Evolutionary conservation across 2,113 vertebrate species (phyloP).

Genomic region (Capricornis sumatraensis): DNA sequence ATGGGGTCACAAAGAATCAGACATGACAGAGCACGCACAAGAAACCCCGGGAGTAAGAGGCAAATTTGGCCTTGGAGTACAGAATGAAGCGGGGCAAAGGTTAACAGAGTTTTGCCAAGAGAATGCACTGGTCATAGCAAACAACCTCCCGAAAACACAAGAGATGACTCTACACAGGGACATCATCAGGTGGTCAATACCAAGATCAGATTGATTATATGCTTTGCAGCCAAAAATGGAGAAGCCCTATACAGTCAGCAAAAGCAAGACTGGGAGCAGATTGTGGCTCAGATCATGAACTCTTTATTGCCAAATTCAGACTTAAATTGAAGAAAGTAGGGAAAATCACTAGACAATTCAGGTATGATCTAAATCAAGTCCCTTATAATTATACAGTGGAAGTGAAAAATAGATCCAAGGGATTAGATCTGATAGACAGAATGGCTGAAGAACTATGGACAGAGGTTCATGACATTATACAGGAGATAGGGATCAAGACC

Average conservation of each 20-base stretch:
- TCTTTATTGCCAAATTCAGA: background rate
- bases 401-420: background rate
- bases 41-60: background rate
- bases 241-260: background rate
- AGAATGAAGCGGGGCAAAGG: background rate
- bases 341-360: background rate
- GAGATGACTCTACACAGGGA: background rate
- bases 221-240: background rate
- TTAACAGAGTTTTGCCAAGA: background rate
- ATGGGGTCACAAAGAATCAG: background rate
- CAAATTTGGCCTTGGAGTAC: background rate
- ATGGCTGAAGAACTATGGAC: background rate
- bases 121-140: background rate
- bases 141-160: background rate
- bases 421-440: background rate
- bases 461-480: background rate
- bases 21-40: background rate
- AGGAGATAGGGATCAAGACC: background rate
- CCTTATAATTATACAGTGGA: background rate
- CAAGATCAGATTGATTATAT: rapidly evolving
- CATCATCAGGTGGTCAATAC: background rate
- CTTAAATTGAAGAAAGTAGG: background rate
- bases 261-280: background rate
- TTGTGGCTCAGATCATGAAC: background rate
- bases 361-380: background rate